These are phyloP conservation scores for Campylomormyrus tamandua DNA, from an alignment of 2,113 vertebrate species.

Conservation along the genomic window DNA sequence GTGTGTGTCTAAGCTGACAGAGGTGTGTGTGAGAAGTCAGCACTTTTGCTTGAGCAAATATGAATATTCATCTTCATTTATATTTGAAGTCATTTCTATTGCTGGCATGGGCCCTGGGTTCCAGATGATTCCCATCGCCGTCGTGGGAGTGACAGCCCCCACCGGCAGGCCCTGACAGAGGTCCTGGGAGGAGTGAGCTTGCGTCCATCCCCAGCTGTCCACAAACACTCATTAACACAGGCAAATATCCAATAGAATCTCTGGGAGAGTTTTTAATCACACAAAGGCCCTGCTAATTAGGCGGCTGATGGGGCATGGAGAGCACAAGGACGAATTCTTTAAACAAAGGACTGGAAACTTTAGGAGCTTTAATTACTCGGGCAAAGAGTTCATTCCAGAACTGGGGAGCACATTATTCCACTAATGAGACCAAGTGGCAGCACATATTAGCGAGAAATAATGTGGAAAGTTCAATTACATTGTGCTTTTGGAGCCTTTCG, in stretches of 20 bases:
- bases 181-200: constrained; percentile 74
- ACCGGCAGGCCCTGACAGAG: constrained; percentile 96
- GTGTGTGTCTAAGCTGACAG: constrained; percentile 68
- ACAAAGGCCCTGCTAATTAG: constrained; percentile 98
- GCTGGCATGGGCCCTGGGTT: constrained; percentile 72
- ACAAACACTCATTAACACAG: constrained; percentile 99
- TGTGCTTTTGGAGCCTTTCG: constrained; percentile 63
- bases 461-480: constrained; percentile 81
- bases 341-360: constrained; percentile 99
- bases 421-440: constrained; percentile 86
- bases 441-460: constrained; percentile 71
- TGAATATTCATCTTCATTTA: constrained; percentile 99
- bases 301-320: constrained; percentile 99
- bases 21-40: constrained; percentile 98
- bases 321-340: constrained; percentile 99
- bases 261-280: constrained; percentile 99
- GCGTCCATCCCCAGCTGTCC: constrained; percentile 94
- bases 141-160: constrained; percentile 96
- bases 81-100: constrained; percentile 96
- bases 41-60: constrained; percentile 89
- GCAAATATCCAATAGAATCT: constrained; percentile 98
- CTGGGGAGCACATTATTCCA: constrained; percentile 96
- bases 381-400: constrained; percentile 99
- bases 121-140: constrained; percentile 91
- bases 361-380: constrained; percentile 99